phyloP scores from a whole-genome alignment of 2,888 invertebrate genomes.

The Ophonus ardosiacus region DNA sequence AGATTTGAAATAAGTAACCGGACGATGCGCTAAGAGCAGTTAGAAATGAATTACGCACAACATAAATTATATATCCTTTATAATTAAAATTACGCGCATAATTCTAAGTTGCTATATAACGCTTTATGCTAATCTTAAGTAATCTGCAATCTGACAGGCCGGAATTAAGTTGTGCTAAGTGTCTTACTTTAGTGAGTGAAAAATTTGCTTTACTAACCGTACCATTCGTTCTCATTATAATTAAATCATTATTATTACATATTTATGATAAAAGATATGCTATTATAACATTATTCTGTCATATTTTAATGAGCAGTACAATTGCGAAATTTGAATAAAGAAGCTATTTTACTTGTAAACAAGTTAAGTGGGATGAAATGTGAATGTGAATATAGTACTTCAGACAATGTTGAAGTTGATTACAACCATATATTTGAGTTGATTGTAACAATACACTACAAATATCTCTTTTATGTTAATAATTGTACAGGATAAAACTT shows the following conservation, averaged over 20 bases:
- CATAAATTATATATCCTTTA: slow-evolving; percentile 51
- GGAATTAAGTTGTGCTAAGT: slow-evolving; percentile 35
- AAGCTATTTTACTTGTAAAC: neutral
- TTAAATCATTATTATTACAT: slow-evolving; percentile 36
- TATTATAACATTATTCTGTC: slow-evolving; percentile 10
- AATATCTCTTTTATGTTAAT: too few species aligned
- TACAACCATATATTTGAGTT: neutral
- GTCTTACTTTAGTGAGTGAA: neutral
- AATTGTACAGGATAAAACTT: too few species aligned
- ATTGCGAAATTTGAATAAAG: neutral
- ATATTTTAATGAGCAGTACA: slow-evolving; percentile 26
- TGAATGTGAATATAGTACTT: neutral
- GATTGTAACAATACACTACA: neutral
- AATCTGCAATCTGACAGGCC: slow-evolving; percentile 49
- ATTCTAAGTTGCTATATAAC: slow-evolving; percentile 38
- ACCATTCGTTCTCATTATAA: neutral
- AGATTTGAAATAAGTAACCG: slow-evolving; percentile 25
- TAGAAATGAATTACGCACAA: slow-evolving; percentile 49
- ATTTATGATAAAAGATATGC: slow-evolving; percentile 16
- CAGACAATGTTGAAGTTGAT: neutral
- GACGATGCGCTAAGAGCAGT: neutral
- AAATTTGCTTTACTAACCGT: slow-evolving; percentile 3
- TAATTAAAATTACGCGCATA: slow-evolving; percentile 52
- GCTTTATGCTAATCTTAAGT: slow-evolving; percentile 45
- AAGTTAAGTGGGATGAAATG: too few species aligned